phyloP scores from a whole-genome alignment of 2,113 vertebrate species.

The Physeter macrocephalus region DNA sequence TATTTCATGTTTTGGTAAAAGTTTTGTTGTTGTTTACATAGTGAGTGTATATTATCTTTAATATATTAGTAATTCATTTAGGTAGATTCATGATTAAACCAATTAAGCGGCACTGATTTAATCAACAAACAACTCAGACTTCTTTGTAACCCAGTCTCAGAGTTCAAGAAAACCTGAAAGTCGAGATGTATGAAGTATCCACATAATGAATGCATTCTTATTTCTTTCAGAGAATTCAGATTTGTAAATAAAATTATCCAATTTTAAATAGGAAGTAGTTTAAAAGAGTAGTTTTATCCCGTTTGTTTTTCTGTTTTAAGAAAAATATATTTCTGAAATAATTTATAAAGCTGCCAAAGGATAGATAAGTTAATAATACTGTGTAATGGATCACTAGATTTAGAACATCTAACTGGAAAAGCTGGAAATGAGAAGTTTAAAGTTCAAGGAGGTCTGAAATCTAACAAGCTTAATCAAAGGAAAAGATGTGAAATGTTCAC shows the following conservation, averaged over 20 bases:
- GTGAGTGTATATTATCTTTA: neutral
- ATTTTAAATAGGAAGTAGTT: neutral
- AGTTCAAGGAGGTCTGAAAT: constrained; percentile 75
- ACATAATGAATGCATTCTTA: neutral
- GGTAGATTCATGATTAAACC: neutral
- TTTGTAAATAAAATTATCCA: constrained; percentile 27
- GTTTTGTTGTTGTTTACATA: neutral
- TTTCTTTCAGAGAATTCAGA: neutral
- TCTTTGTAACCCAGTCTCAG: neutral
- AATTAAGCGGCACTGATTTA: neutral
- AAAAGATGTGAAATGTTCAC: constrained; percentile 74
- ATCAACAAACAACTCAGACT: neutral
- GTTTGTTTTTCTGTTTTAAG: constrained; percentile 19
- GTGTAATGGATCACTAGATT: constrained; percentile 67
- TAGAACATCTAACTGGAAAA: constrained; percentile 64
- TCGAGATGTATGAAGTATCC: neutral
- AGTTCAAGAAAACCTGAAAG: neutral
- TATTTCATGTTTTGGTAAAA: neutral
- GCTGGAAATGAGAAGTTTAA: constrained; percentile 73
- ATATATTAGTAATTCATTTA: neutral
- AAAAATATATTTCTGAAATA: constrained; percentile 31
- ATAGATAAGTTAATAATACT: constrained; percentile 60
- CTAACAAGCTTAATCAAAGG: constrained; percentile 76
- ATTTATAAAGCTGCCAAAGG: constrained; percentile 39
- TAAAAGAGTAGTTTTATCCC: constrained; percentile 13